phyloP scores from a whole-genome alignment of 1,140 invertebrate species.

The Lordiphosa clarofinis region DNA sequence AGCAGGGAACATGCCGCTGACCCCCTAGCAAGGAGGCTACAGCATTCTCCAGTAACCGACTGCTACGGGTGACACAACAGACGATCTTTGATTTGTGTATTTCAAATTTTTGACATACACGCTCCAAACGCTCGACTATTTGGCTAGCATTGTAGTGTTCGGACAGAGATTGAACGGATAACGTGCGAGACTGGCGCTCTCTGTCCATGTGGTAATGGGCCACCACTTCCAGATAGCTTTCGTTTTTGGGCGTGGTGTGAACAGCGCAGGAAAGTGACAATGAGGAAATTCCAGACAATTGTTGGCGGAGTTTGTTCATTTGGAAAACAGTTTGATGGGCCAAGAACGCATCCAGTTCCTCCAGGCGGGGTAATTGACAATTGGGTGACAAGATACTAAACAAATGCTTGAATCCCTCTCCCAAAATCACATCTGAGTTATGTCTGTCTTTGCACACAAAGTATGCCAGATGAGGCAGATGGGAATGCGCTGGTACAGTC shows the following conservation, averaged over 20 bases:
- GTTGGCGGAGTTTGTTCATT: constrained; percentile 5
- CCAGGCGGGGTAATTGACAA: constrained; percentile 13
- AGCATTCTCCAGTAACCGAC: constrained; percentile 21
- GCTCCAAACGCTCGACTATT: constrained; percentile 31
- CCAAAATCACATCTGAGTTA: constrained; percentile 13
- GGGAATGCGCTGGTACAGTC: background rate
- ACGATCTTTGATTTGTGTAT: constrained; percentile 35
- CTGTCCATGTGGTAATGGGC: constrained; percentile 29
- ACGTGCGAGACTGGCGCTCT: constrained; percentile 11
- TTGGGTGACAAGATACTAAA: constrained; percentile 18
- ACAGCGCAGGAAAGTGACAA: constrained; percentile 32
- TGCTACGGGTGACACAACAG: constrained; percentile 25
- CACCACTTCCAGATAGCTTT: constrained; percentile 27
- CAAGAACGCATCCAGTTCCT: constrained; percentile 16
- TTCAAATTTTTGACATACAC: constrained; percentile 29
- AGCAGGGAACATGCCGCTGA: constrained; percentile 36
- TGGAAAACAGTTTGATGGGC: constrained; percentile 15
- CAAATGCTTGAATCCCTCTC: constrained; percentile 33
- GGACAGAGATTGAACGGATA: constrained; percentile 22
- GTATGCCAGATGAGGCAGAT: constrained; percentile 20
- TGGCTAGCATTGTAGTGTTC: constrained; percentile 13
- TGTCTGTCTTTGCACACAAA: constrained; percentile 43
- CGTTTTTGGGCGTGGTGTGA: background rate
- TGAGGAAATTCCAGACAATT: constrained; percentile 8
- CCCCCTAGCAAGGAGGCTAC: constrained; percentile 19